Evolutionary conservation across 2,797 vertebrate species (phyloP), one percentile per base, ranked within the genome.

Genomic region (Melanotaenia parkinsoni): DNA sequence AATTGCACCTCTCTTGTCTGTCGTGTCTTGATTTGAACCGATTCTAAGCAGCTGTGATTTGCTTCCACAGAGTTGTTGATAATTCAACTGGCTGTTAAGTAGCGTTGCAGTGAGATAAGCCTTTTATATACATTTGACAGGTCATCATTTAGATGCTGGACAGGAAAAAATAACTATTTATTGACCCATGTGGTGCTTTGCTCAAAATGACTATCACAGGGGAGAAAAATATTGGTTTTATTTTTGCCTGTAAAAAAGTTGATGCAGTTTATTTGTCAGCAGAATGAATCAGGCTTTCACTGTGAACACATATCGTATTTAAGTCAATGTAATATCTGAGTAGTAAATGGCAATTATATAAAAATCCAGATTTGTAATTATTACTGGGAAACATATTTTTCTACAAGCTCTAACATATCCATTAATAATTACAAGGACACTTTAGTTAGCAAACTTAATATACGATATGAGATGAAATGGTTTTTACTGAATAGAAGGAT

Each of bases 71-170:
- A 72, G 22, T 35, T 10, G 20, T 33, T 1, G 4, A 16, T 54
- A 32, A 28, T 61, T 77, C 35, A 59, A 68, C 64, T 58, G 38
- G 26, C 40, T 30, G 61, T 47, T 67, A 50, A 63, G 32, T 26
- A 51, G 57, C 33, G 13, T 56, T 28, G 56, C 12, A 18, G 47
- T 69, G 50, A 28, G 37, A 62, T 38, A 62, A 47, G 63, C 40
- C 47, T 67, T 72, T 67, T 68, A 57, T 58, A 26, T 60, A 43
- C 11, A 64, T 64, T 69, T 73, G 59, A 58, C 59, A 67, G 33
- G 67, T 58, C 58, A 67, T 53, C 58, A 70, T 74, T 60, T 58
- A 57, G 26, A 33, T 43, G 53, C 30, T 72, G 63, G 59, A 58
- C 58, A 63, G 35, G 22, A 63, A 18, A 51, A 45, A 54, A 7